These are phyloP conservation scores for Enteromius fasciolatus DNA, from an alignment of 2,797 vertebrate species.

Conservation along the genomic window DNA sequence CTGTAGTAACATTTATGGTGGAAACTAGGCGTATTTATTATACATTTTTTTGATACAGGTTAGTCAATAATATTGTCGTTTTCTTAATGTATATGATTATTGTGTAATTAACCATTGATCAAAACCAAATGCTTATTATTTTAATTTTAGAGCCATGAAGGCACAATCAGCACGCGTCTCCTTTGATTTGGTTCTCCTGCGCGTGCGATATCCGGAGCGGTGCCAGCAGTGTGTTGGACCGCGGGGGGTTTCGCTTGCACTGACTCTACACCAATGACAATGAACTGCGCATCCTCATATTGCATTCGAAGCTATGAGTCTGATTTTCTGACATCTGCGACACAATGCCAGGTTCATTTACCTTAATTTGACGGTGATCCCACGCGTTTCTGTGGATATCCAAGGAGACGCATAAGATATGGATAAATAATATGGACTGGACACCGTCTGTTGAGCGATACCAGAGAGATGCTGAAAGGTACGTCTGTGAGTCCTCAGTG, in stretches of 20 bases:
- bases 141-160: conserved; percentile 1
- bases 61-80: neutral
- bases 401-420: conserved; percentile 15
- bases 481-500: neutral
- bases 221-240: conserved; percentile 54
- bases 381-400: conserved; percentile 4
- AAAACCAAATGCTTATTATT: neutral
- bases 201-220: conserved; percentile 48
- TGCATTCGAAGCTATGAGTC: conserved; percentile 5
- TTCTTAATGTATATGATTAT: neutral
- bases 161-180: conserved; percentile 41
- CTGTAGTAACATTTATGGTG: neutral
- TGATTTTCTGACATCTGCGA: conserved; percentile 18
- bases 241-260: conserved; percentile 36
- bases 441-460: conserved; percentile 33
- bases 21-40: neutral
- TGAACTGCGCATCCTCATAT: conserved; percentile 33
- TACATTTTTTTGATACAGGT: neutral
- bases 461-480: conserved; percentile 41
- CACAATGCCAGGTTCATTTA: neutral
- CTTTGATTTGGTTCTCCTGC: conserved; percentile 54
- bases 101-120: neutral
- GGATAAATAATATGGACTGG: conserved; percentile 53
- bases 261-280: conserved; percentile 49
- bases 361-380: neutral